A percentile compares a stretch with the other conserved stretches of the same genome.
Evolutionary conservation across 2,113 vertebrate genomes (phyloP).

Genomic region (Chascanopsetta lugubris): DNA sequence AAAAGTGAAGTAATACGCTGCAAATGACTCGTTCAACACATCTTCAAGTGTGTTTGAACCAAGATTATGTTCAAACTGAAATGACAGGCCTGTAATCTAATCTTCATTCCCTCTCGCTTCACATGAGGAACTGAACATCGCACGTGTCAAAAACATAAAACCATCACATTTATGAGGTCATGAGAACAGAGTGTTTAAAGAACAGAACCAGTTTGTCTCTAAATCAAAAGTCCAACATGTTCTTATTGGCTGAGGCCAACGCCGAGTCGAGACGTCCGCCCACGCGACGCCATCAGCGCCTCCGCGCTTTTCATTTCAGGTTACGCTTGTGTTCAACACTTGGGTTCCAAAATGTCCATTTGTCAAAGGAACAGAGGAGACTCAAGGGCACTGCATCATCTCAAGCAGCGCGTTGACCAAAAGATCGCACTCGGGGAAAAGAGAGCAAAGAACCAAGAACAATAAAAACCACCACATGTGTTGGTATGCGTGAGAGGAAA

Average conservation of each 20-base stretch:
- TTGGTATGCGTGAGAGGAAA: conserved; percentile 7
- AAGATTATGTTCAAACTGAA: neutral
- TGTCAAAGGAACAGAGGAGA: neutral
- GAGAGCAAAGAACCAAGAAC: conserved; percentile 24
- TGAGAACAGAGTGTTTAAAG: conserved; percentile 1
- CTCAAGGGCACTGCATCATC: conserved; percentile 22
- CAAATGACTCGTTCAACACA: too few relatives aligned
- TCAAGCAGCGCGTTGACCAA: conserved; percentile 2
- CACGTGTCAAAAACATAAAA: neutral
- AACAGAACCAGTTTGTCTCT: neutral
- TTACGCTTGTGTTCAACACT: neutral
- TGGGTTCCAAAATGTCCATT: neutral
- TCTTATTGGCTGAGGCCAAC: too few relatives aligned
- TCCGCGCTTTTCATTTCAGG: too few relatives aligned
- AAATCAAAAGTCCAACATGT: conserved; percentile 1
- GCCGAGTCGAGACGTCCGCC: too few relatives aligned
- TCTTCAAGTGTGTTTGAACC: neutral
- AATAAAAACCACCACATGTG: conserved; percentile 41
- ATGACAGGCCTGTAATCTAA: neutral
- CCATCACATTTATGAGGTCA: neutral
- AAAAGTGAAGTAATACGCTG: too few relatives aligned
- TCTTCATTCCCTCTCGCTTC: neutral
- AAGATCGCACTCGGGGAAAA: conserved; percentile 47
- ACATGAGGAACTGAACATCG: neutral
- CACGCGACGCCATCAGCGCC: too few relatives aligned